Conservation (phyloP, 1,140 invertebrate species). For the Philotrypesis tridentata region DNA sequence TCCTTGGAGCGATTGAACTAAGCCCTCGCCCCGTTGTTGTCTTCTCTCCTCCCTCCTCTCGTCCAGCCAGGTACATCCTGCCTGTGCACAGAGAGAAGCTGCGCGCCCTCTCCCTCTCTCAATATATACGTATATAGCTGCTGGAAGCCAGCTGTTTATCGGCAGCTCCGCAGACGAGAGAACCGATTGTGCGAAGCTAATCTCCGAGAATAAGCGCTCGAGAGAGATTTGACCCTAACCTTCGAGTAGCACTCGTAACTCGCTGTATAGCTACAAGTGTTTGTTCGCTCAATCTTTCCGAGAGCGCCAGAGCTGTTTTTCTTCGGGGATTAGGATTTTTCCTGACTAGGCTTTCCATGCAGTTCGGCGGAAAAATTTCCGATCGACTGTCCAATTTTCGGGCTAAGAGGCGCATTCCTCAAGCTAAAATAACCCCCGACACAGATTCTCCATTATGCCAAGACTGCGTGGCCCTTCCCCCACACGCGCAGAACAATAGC, state of each 20-base stretch:
- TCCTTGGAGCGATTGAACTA: not conserved
- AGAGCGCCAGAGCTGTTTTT: not conserved
- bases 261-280: too few species aligned
- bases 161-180: not conserved
- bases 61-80: not conserved
- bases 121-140: not conserved
- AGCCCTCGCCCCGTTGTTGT: not conserved
- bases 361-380: too few species aligned
- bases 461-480: too few species aligned
- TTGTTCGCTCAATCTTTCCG: too few species aligned
- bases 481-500: not conserved
- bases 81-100: too few species aligned
- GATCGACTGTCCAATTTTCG: too few species aligned
- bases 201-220: not conserved
- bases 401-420: not conserved
- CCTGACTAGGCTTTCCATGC: not conserved
- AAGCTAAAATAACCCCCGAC: not conserved
- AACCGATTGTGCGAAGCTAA: not conserved
- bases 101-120: too few species aligned
- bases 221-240: conserved; percentile 2
- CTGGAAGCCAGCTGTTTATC: not conserved
- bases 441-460: not conserved
- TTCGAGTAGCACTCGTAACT: not conserved
- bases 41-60: not conserved
- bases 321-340: not conserved